These are phyloP conservation scores for Diplosoma virens DNA, from an alignment of 23 tunicate species.

Conservation along the genomic window DNA sequence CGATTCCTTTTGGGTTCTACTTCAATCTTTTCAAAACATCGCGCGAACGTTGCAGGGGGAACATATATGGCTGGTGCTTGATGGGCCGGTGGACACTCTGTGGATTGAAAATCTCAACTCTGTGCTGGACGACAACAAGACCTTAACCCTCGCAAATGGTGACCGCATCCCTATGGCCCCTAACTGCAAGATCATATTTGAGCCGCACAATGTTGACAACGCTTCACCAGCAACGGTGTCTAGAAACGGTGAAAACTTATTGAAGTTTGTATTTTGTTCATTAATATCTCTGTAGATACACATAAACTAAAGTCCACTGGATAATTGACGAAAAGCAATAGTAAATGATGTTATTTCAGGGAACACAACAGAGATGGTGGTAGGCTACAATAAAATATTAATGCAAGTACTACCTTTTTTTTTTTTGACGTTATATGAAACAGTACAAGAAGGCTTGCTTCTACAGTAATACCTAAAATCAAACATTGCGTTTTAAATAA, in stretches of 20 bases:
- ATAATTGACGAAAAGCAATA: no score
- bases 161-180: constrained; percentile 94
- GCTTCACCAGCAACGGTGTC: constrained; percentile 96
- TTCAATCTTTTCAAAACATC: not conserved
- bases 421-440: no score
- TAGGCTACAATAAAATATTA: no score
- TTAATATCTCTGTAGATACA: no score
- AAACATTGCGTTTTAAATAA: no score
- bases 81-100: constrained; percentile 81
- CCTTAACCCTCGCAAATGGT: constrained; percentile 83
- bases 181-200: constrained; percentile 82
- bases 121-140: constrained; percentile 86
- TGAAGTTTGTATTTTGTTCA: no score
- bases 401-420: no score
- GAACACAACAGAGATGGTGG: no score
- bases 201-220: constrained; percentile 86
- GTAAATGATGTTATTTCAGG: no score
- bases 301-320: no score
- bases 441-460: no score
- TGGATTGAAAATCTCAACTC: constrained; percentile 91
- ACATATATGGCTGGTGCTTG: constrained; percentile 84
- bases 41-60: constrained; percentile 43
- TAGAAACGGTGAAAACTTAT: constrained; percentile 86
- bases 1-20: not conserved
- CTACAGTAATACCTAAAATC: no score